A percentile compares a stretch with the other conserved stretches of the same genome.
phyloP scores from a whole-genome alignment of 2,113 vertebrate species.

The Oxyruncus cristatus region DNA sequence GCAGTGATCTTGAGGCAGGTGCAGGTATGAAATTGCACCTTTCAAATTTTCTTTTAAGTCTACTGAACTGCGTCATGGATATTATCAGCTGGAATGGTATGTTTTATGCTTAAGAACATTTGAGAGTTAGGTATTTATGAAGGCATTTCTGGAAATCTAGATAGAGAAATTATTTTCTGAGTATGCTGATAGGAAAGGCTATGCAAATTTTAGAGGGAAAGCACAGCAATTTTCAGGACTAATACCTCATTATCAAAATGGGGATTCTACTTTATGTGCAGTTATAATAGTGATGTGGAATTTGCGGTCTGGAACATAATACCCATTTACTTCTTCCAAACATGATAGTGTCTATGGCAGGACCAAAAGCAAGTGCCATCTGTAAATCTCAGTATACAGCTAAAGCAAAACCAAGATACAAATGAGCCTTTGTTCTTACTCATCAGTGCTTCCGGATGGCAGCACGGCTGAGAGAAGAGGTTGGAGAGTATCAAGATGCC shows the following conservation, averaged over 20 bases:
- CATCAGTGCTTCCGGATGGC: background rate
- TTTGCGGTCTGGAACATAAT: background rate
- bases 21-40: background rate
- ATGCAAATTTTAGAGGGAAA: background rate
- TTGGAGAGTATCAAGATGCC: background rate
- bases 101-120: background rate
- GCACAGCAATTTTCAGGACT: background rate
- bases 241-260: background rate
- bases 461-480: background rate
- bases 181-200: background rate
- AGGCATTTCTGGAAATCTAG: background rate
- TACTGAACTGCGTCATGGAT: background rate
- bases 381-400: background rate
- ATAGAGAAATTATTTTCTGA: background rate
- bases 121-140: background rate
- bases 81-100: background rate
- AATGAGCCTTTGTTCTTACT: background rate
- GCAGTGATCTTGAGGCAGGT: background rate
- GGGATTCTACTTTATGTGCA: background rate
- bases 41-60: background rate
- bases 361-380: background rate
- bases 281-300: background rate
- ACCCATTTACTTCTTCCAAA: background rate
- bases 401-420: background rate
- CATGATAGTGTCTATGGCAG: accelerated